Percentiles rank a stretch among this genome's conserved stretches.
These are phyloP conservation scores for Aplocera efformata DNA, from an alignment of 2,888 invertebrate genomes.

Conservation along the genomic window DNA sequence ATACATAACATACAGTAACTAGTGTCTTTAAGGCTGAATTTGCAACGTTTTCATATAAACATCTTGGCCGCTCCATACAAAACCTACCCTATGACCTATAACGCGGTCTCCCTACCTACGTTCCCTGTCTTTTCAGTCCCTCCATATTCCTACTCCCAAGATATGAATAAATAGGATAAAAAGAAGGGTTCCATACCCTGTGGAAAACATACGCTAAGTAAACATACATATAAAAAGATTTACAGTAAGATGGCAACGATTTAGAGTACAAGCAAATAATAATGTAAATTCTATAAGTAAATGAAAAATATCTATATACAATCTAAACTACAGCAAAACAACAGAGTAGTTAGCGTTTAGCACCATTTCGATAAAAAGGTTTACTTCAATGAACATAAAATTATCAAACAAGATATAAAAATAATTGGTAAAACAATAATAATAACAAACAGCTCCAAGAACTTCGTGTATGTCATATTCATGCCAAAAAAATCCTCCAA, in stretches of 20 bases:
- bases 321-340: constrained; percentile 61
- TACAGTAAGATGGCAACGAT: constrained; percentile 59
- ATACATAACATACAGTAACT: constrained; percentile 14
- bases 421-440: constrained; percentile 53
- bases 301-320: constrained; percentile 48
- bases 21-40: constrained; percentile 42
- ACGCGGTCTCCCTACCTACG: constrained; percentile 56
- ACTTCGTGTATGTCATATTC: constrained; percentile 31
- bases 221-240: constrained; percentile 39
- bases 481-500: constrained; percentile 30
- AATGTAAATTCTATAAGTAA: constrained; percentile 21
- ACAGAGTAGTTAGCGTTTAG: constrained; percentile 72
- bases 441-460: constrained; percentile 52
- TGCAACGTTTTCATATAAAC: constrained; percentile 50
- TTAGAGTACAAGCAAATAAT: constrained; percentile 50
- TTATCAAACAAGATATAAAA: constrained; percentile 69
- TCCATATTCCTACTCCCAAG: constrained; percentile 42
- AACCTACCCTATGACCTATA: constrained; percentile 62
- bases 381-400: constrained; percentile 71
- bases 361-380: constrained; percentile 76
- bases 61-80: constrained; percentile 65
- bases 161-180: constrained; percentile 58
- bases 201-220: constrained; percentile 51
- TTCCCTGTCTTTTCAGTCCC: constrained; percentile 75
- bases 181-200: constrained; percentile 60